phyloP scores from a whole-genome alignment of 2,113 vertebrate genomes.

The Ellobius talpinus region DNA sequence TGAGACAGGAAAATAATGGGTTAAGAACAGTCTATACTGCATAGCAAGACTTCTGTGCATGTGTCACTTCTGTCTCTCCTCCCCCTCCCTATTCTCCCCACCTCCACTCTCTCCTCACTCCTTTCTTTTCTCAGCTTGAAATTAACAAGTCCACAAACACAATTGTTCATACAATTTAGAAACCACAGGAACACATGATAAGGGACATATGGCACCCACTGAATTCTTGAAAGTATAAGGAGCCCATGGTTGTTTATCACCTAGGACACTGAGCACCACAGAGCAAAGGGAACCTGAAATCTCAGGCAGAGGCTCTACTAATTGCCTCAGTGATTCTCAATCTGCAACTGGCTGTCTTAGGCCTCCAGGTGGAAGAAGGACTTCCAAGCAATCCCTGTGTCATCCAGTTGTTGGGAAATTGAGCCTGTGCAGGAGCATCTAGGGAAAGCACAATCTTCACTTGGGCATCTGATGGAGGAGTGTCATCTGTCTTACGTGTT shows the following conservation, averaged over 20 bases:
- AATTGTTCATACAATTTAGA: neutral
- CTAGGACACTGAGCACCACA: too few species aligned
- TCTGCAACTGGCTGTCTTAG: too few species aligned
- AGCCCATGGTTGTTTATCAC: neutral
- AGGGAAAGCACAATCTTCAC: neutral
- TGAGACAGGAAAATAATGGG: neutral
- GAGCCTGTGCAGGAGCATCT: neutral
- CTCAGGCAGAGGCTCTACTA: too few species aligned
- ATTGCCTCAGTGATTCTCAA: too few species aligned
- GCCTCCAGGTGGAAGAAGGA: too few species aligned
- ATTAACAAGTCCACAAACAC: neutral
- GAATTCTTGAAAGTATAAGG: neutral
- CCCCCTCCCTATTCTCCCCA: too few species aligned
- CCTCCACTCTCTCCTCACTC: fast-evolving
- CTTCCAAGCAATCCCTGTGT: neutral
- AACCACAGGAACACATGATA: neutral
- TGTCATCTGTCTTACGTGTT: too few species aligned
- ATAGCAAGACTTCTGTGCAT: neutral
- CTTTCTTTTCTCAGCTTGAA: neutral
- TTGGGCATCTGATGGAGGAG: too few species aligned
- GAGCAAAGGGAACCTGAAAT: too few species aligned
- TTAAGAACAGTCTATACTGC: neutral
- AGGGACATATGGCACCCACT: neutral
- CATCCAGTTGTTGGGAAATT: neutral
- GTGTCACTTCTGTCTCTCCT: too few species aligned